Evolutionary conservation across 2,797 vertebrate species (phyloP).

Genomic region (Amniataba percoides): DNA sequence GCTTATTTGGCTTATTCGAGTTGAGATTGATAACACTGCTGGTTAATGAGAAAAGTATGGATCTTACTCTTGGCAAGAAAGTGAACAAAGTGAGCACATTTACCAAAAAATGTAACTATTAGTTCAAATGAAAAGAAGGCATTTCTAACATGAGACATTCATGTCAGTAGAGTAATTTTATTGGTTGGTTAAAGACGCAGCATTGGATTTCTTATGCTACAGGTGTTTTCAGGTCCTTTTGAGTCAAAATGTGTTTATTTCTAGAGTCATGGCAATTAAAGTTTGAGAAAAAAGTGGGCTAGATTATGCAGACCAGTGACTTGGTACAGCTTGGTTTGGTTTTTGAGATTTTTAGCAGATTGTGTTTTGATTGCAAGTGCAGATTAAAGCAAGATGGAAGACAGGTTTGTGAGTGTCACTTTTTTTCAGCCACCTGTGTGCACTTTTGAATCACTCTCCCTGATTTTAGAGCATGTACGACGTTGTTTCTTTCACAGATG

Average conservation of each 20-base stretch:
- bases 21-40: too few species aligned
- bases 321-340: too few species aligned
- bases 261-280: not conserved
- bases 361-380: too few species aligned
- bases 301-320: not conserved
- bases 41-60: not conserved
- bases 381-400: too few species aligned
- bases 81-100: not conserved
- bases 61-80: not conserved
- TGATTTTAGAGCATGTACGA: not conserved
- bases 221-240: not conserved
- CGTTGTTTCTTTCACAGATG: not conserved
- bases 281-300: not conserved
- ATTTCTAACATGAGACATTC: not conserved
- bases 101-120: not conserved
- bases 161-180: constrained; percentile 1
- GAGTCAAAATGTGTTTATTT: not conserved
- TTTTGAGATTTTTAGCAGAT: too few species aligned
- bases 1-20: too few species aligned
- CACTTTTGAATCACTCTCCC: not conserved
- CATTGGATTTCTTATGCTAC: not conserved
- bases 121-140: not conserved
- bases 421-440: not conserved
- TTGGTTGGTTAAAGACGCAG: not conserved
- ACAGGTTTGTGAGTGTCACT: not conserved